These are phyloP conservation scores for Colaptes auratus DNA, from an alignment of 2,113 vertebrate genomes.

Conservation along the genomic window DNA sequence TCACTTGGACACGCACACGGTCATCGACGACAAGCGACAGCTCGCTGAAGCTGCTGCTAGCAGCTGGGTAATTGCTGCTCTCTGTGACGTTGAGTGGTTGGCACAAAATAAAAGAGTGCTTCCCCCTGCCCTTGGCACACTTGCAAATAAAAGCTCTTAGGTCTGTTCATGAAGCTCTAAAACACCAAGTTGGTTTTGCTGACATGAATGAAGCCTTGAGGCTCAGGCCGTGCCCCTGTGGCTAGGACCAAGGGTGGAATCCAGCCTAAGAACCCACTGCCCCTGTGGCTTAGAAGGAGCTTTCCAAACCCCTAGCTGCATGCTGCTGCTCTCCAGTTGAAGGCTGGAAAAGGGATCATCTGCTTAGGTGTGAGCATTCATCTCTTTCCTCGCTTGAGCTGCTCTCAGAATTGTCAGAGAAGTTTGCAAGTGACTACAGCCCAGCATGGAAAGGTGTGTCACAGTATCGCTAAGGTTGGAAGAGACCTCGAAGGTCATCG, in stretches of 20 bases:
- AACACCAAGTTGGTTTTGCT: not conserved
- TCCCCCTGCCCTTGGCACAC: accelerated
- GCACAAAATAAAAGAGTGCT: not conserved
- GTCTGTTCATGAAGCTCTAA: not conserved
- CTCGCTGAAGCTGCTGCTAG: not conserved
- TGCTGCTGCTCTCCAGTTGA: not conserved
- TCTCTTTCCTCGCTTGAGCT: not conserved
- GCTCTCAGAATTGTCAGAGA: not conserved
- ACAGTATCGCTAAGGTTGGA: too few relatives aligned
- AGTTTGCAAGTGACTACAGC: not conserved
- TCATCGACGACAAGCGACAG: not conserved
- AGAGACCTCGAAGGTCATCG: too few relatives aligned
- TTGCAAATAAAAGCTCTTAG: not conserved
- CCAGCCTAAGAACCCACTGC: accelerated
- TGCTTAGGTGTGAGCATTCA: not conserved
- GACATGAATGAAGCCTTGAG: not conserved
- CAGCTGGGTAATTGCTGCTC: not conserved
- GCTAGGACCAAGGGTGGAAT: not conserved
- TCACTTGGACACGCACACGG: constrained; percentile 13
- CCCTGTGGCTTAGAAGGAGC: not conserved
- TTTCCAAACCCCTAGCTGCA: accelerated
- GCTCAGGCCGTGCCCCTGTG: not conserved
- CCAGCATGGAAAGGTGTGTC: not conserved
- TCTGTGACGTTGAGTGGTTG: not conserved
- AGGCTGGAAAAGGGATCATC: not conserved